Evolutionary conservation across 1,140 invertebrate species (phyloP).

Genomic region (Drosophila takahashii): DNA sequence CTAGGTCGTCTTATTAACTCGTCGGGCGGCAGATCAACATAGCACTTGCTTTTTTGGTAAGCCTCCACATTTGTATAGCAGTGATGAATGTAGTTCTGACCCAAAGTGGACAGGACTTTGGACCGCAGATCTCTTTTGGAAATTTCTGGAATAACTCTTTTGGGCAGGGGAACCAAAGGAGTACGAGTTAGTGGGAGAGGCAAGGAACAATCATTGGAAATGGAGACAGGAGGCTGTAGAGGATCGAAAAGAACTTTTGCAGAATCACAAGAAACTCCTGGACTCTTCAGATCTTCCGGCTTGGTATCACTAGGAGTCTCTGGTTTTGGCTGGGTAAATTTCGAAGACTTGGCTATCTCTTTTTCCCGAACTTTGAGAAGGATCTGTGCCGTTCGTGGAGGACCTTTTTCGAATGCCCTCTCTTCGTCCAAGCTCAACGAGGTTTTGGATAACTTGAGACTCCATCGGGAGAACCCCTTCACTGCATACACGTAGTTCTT

Average conservation of each 20-base stretch:
- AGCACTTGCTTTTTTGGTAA: background rate
- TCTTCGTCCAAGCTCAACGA: background rate
- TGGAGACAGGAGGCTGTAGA: background rate
- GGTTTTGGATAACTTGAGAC: background rate
- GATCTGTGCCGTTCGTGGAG: background rate
- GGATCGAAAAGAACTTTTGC: too few species aligned
- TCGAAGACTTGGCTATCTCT: background rate
- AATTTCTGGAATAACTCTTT: background rate
- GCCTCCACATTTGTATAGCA: constrained; percentile 7
- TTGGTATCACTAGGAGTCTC: background rate
- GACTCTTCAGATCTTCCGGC: background rate
- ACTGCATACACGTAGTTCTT: background rate
- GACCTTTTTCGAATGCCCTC: background rate
- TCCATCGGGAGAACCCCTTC: background rate
- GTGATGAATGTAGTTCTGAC: constrained; percentile 4
- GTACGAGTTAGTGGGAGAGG: background rate
- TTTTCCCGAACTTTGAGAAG: background rate
- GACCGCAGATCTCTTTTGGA: background rate
- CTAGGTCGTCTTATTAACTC: background rate
- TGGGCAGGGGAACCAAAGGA: background rate
- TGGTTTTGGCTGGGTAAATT: too few species aligned
- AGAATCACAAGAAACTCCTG: too few species aligned
- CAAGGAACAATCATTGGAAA: background rate
- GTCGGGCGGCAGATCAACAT: background rate
- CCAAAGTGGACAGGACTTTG: background rate